Evolutionary conservation across 2,888 invertebrate genomes (phyloP), one percentile per base, ranked within the genome.

Genomic region (Junonia oenone): DNA sequence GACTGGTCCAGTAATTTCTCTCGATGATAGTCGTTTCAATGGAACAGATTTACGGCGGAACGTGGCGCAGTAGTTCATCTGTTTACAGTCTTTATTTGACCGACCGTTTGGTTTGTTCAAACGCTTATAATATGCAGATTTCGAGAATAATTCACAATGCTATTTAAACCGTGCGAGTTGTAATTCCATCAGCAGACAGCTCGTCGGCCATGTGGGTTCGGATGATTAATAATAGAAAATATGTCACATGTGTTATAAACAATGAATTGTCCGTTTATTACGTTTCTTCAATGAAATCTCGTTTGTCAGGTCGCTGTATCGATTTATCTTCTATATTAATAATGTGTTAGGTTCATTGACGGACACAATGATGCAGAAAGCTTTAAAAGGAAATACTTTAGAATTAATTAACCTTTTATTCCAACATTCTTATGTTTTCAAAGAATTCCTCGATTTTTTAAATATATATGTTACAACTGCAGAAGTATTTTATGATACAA

Each of bases 11-110:
- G 72, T 75, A 78, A 79, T 84, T 80, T 80, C 75, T 71, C 78
- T 67, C 67, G 66, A 68, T 84, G 86, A 86, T 83, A 72, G 85
- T 85, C 85, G 77, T 81, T 78, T 85, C 76, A 85, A 87, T 86
- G 78, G 83, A 63, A 67, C 61, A 73, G 76, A 82, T 82, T 82
- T 83, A 83, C 80, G 69, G 72, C 68, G 66, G 66, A 70, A 63
- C 67, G 73, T 68, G 69, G 65, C 51, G 71, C 63, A 64, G 75
- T 75, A 73, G 75, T 75, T 78, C 78, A 77, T 81, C 76, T 75
- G 72, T 65, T 71, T 69, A 61, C 73, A 61, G 78, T 69, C 76
- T 79, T 80, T 77, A 81, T 82, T 74, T 78, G 73, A 73, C 68
- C 73, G 79, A 78, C 76, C 72, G 71, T 75, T 72, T 31, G 68